These are phyloP conservation scores for Limenitis camilla DNA, from an alignment of 2,888 invertebrate genomes.

Conservation along the genomic window DNA sequence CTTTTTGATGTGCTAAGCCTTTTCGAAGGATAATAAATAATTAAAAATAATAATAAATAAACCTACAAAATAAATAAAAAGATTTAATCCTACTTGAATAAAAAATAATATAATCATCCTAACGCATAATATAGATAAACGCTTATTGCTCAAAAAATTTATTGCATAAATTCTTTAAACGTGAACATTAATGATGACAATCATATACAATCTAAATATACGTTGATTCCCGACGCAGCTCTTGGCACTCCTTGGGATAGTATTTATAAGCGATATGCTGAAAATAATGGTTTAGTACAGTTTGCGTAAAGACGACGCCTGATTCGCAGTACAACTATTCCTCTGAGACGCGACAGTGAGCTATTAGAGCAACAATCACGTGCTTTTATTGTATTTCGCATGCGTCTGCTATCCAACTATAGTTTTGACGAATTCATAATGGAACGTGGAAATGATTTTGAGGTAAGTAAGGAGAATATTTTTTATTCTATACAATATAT, in stretches of 20 bases:
- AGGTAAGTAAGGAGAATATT: conserved; percentile 36
- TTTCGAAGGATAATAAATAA: no score
- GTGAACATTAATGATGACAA: conserved; percentile 13
- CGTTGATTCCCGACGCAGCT: conserved; percentile 36
- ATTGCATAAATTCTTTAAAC: conserved; percentile 10
- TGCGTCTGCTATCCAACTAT: conserved; percentile 45
- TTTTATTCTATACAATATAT: not conserved
- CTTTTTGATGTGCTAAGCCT: no score
- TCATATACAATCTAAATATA: conserved; percentile 34
- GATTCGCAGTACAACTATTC: conserved; percentile 27
- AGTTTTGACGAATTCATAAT: conserved; percentile 60
- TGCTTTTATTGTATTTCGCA: conserved; percentile 35
- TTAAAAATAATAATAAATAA: no score
- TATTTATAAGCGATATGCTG: conserved; percentile 61
- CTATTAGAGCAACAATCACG: conserved; percentile 23
- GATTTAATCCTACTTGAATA: no score
- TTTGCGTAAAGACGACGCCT: conserved; percentile 36
- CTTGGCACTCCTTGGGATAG: conserved; percentile 51
- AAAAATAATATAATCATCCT: no score
- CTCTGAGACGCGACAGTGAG: conserved; percentile 18
- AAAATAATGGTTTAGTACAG: conserved; percentile 51
- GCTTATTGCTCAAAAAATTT: not conserved
- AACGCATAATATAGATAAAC: no score
- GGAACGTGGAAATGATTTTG: conserved; percentile 63
- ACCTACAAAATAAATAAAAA: conserved; percentile 26